These are phyloP conservation scores for Ganaspis brasiliensis DNA, from an alignment of 2,888 invertebrate genomes.

Conservation along the genomic window DNA sequence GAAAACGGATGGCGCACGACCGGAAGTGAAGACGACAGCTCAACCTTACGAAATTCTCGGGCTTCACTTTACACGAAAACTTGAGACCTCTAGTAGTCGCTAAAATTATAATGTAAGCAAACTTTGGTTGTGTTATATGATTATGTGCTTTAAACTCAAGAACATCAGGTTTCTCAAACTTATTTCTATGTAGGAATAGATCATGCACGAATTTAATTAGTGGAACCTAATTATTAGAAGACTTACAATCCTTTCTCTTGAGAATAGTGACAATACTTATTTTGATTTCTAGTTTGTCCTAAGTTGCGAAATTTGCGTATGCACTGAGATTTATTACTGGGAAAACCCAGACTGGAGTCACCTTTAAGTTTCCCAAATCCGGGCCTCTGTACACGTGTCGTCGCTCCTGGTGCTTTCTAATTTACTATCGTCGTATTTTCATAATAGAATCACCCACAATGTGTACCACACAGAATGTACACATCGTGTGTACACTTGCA, in stretches of 20 bases:
- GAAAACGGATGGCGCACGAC: conserved; percentile 41
- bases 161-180: background rate
- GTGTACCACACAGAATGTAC: background rate
- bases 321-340: conserved; percentile 9
- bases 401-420: conserved; percentile 18
- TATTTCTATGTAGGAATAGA: background rate
- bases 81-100: conserved; percentile 6
- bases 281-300: background rate
- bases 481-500: background rate
- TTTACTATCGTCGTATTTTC: conserved; percentile 35
- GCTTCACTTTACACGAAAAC: conserved; percentile 38
- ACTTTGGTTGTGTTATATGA: conserved; percentile 7
- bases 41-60: conserved; percentile 32
- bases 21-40: conserved; percentile 28
- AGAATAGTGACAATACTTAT: too few species aligned
- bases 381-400: conserved; percentile 7
- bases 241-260: background rate
- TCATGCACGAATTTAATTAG: background rate
- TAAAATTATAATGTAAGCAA: conserved; percentile 5
- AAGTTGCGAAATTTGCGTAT: conserved; percentile 15
- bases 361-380: conserved; percentile 18
- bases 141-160: background rate
- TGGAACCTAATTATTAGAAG: background rate
- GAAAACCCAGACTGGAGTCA: conserved; percentile 26
- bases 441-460: conserved; percentile 7